A percentile compares a stretch with the other conserved stretches of the same genome.
Conservation (phyloP, 2,888 invertebrate genomes). For the Endotricha flammealis region DNA sequence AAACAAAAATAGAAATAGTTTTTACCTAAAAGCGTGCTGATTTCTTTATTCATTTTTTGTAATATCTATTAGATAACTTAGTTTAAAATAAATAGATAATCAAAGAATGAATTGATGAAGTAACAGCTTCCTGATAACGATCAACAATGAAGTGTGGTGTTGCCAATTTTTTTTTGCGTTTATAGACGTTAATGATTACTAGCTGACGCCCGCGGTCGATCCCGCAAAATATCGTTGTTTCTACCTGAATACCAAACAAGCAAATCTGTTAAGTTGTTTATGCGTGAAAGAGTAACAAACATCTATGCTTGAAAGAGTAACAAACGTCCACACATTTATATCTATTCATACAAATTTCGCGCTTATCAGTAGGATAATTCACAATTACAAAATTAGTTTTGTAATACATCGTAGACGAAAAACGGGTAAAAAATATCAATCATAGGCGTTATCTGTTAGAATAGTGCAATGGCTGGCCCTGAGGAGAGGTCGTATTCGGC, state of each 20-base stretch:
- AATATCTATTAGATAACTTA: not conserved
- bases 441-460: conserved; percentile 31
- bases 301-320: too few relatives aligned
- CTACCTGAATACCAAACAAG: too few relatives aligned
- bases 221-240: conserved; percentile 11
- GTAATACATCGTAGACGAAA: conserved; percentile 35
- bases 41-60: conserved; percentile 1
- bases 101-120: conserved; percentile 19
- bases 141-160: conserved; percentile 57
- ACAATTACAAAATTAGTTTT: too few relatives aligned
- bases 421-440: conserved; percentile 32
- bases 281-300: too few relatives aligned
- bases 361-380: too few relatives aligned
- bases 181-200: conserved; percentile 34
- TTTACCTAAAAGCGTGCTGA: not conserved
- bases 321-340: too few relatives aligned
- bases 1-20: not conserved
- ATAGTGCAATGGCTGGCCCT: conserved; percentile 40
- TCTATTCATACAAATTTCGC: too few relatives aligned
- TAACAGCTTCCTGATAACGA: conserved; percentile 53
- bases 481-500: conserved; percentile 32
- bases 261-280: too few relatives aligned
- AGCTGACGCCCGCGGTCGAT: too few relatives aligned
- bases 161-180: conserved; percentile 42
- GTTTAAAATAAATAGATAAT: conserved; percentile 1